phyloP scores from a whole-genome alignment of 2,888 invertebrate genomes.

The Aleiodes leptofemur region DNA sequence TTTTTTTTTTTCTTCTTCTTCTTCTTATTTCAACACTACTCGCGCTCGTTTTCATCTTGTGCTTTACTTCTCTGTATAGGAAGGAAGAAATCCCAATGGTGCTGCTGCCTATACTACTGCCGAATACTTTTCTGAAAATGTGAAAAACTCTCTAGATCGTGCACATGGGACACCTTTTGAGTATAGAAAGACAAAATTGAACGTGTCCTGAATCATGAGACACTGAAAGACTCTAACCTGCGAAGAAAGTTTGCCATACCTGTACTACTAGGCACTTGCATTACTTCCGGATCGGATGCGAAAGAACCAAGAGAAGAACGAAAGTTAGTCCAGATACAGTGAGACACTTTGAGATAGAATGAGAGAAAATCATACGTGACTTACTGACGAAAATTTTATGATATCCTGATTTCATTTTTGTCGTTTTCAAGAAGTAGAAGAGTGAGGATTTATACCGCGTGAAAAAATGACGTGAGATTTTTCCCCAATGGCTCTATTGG shows the following conservation, averaged over 20 bases:
- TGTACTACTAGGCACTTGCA: conserved; percentile 11
- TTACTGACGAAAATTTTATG: conserved; percentile 17
- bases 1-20: too few relatives aligned
- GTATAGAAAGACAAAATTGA: conserved; percentile 29
- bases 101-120: conserved; percentile 6
- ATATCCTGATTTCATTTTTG: conserved; percentile 19
- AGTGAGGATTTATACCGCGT: neutral
- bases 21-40: conserved; percentile 9
- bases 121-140: conserved; percentile 20
- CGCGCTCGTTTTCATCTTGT: conserved; percentile 23
- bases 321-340: neutral
- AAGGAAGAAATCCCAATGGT: conserved; percentile 3
- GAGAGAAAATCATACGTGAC: conserved; percentile 14
- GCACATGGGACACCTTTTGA: conserved; percentile 30
- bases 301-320: neutral
- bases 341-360: neutral
- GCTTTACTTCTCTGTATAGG: neutral
- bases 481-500: too few relatives aligned
- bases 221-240: conserved; percentile 9
- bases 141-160: conserved; percentile 27
- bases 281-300: conserved; percentile 31
- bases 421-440: too few relatives aligned
- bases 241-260: conserved; percentile 28
- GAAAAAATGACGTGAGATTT: too few relatives aligned
- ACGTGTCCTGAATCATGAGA: conserved; percentile 41